Percentiles rank a stretch among this genome's conserved stretches.
These are phyloP conservation scores for Oconnorella tubifera DNA, from an alignment of 2,888 invertebrate species.

Conservation along the genomic window DNA sequence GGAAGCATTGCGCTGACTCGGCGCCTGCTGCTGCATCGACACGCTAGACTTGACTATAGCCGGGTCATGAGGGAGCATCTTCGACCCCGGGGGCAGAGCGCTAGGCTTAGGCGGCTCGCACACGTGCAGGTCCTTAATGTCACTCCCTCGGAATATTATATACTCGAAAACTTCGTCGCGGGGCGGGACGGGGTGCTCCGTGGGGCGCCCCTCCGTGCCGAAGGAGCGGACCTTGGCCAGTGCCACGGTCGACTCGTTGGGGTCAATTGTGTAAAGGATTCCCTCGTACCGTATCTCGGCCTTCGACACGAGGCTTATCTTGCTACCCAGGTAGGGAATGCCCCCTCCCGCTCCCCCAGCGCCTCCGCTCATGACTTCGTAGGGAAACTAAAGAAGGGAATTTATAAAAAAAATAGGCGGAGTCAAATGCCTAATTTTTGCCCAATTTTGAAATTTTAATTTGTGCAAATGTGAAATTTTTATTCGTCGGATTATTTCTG, in stretches of 20 bases:
- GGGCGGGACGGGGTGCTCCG: slow-evolving; percentile 89
- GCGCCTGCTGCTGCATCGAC: too few relatives aligned
- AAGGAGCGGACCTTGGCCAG: slow-evolving; percentile 96
- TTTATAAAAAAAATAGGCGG: too few relatives aligned
- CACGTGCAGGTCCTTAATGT: slow-evolving; percentile 97
- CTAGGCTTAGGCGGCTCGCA: slow-evolving; percentile 64
- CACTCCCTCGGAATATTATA: slow-evolving; percentile 94
- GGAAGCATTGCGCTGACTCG: too few relatives aligned
- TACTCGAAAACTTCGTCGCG: slow-evolving; percentile 98
- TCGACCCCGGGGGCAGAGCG: too few relatives aligned
- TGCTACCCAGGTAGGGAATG: slow-evolving; percentile 89
- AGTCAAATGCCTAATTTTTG: too few relatives aligned
- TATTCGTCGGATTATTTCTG: too few relatives aligned
- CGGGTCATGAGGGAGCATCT: slow-evolving; percentile 82
- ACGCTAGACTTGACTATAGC: slow-evolving; percentile 95
- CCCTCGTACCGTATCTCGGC: slow-evolving; percentile 99
- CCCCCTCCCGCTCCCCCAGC: too few relatives aligned
- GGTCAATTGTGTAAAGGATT: slow-evolving; percentile 97
- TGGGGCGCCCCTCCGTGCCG: slow-evolving; percentile 96
- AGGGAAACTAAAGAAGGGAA: too few relatives aligned
- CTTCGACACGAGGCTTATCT: slow-evolving; percentile 99
- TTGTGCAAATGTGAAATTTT: too few relatives aligned
- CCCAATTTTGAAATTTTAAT: too few relatives aligned
- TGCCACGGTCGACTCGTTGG: slow-evolving; percentile 98
- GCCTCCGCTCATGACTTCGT: too few relatives aligned